Percentiles rank a stretch among this genome's conserved stretches.
These are phyloP conservation scores for Pleuronectes platessa DNA, from an alignment of 2,113 vertebrate genomes.

Conservation along the genomic window DNA sequence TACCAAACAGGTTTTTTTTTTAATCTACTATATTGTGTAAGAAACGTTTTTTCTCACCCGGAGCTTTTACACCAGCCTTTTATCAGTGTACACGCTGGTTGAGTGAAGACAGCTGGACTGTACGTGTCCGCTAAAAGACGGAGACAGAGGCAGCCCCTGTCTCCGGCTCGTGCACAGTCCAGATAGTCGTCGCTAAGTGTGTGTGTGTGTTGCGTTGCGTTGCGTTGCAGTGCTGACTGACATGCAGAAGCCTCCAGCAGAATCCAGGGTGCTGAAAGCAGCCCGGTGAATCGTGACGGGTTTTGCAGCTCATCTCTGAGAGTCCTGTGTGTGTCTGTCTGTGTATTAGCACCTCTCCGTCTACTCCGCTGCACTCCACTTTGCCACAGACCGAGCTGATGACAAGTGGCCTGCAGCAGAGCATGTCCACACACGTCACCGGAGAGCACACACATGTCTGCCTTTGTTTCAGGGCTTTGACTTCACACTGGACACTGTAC, in stretches of 20 bases:
- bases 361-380: constrained; percentile 39
- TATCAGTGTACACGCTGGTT: constrained; percentile 37
- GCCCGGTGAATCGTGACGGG: constrained; percentile 63
- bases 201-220: constrained; percentile 15
- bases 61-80: constrained; percentile 35
- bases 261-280: constrained; percentile 65
- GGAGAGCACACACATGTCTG: constrained; percentile 16
- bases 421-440: constrained; percentile 47
- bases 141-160: constrained; percentile 24
- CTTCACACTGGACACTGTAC: not conserved
- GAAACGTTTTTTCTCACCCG: not conserved
- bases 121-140: not conserved
- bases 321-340: constrained; percentile 10
- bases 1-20: not conserved
- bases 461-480: not conserved
- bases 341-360: constrained; percentile 57
- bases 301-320: constrained; percentile 52
- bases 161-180: constrained; percentile 3
- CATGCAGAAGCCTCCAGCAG: constrained; percentile 39
- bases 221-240: not conserved
- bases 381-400: constrained; percentile 51
- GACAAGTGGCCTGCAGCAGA: constrained; percentile 65
- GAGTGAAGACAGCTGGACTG: constrained; percentile 55
- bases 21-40: not conserved
- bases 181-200: not conserved